A percentile compares a stretch with the other conserved stretches of the same genome.
phyloP scores from a whole-genome alignment of 2,113 vertebrate genomes.

The Tor tambroides region DNA sequence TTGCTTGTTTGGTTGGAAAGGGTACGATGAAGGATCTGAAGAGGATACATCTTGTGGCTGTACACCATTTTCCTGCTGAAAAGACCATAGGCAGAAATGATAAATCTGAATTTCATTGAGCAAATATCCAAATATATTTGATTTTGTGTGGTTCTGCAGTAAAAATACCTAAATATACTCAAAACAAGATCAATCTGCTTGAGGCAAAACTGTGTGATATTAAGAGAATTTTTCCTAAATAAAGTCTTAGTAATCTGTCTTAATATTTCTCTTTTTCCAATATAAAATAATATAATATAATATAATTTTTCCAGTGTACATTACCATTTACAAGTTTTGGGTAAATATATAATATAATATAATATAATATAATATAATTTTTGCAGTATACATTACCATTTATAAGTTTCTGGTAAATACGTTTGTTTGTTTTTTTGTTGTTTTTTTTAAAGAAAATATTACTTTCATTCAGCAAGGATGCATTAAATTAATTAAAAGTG shows the following conservation, averaged over 20 bases:
- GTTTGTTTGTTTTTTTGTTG: too few species aligned
- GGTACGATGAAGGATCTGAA: slow-evolving; percentile 95
- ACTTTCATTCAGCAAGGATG: too few species aligned
- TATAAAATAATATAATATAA: background rate
- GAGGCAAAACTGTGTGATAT: background rate
- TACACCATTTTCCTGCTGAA: slow-evolving; percentile 86
- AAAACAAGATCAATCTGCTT: background rate
- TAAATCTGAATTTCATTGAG: background rate
- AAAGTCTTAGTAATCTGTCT: background rate
- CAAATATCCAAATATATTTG: background rate
- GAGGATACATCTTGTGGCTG: slow-evolving; percentile 94
- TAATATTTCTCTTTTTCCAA: background rate
- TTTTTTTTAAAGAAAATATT: too few species aligned
- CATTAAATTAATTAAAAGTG: too few species aligned
- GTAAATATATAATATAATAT: too few species aligned
- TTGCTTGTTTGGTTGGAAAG: slow-evolving; percentile 97
- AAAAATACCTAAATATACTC: background rate
- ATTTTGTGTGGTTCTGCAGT: background rate
- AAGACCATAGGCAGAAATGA: slow-evolving; percentile 59
- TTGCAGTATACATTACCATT: too few species aligned
- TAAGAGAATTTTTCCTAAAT: background rate
- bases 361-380: too few species aligned
- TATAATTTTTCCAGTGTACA: too few species aligned
- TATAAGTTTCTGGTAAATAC: too few species aligned
- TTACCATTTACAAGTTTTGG: too few species aligned